Evolutionary conservation across 2,113 vertebrate genomes (phyloP), one percentile per base, ranked within the genome.

Genomic region (Cnemophilus loriae): DNA sequence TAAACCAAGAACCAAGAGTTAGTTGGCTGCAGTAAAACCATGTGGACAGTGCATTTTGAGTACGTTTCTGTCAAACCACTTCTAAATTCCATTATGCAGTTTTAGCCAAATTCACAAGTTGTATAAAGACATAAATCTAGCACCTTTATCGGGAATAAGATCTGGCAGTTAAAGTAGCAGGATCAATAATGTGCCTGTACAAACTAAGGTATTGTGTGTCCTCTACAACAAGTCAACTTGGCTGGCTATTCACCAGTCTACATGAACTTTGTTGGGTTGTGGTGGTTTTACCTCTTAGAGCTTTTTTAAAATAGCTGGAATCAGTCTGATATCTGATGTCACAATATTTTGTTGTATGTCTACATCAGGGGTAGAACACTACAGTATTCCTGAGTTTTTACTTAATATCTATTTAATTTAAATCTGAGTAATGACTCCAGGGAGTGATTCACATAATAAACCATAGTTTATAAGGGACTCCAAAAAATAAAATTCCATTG

Each of bases 1-100:
- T 81, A 89, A 91, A 95, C 87, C 60, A 92, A 96, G 88, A 94
- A 94, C 81, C 80, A 91, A 78, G 84, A 93, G 65, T 84, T 55
- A 93, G 49, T 64, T 89, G 63, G 12, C 49, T 81, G 39, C 41
- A 69, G 64, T 68, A 69, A 74, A 93, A 60, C 23, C 27, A 7
- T 1, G 5, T 20, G 22, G 39, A 60, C 41, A 14, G 32, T 59
- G 21, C 39, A 30, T 93, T 77, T 49, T 65, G 47, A 57, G 12
- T 46, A 23, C 15, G 4, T 63, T 44, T 75, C 75, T 91, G 59
- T 84, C 37, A 90, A 37, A 89, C 47, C 18, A 67, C 52, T 82
- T 84, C 69, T 47, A 32, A 49, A 78, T 83, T 61, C 46, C 16
- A 24, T 91, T 67, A 14, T 13, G 11, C 18, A 11, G 18, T 71